Conservation (phyloP, 2,888 invertebrate genomes). For the Mimumesa dahlbomi region DNA sequence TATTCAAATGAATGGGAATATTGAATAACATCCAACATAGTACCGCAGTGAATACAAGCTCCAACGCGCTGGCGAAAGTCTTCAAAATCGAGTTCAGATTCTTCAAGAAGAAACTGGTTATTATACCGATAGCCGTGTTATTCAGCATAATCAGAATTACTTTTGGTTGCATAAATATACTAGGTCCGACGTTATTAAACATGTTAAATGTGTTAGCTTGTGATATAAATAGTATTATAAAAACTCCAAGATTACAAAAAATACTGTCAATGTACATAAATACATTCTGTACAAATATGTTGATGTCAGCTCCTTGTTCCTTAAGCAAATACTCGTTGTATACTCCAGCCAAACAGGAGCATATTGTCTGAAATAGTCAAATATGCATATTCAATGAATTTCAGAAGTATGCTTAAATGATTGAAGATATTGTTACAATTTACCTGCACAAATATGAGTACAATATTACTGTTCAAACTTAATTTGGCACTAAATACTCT, state of each 20-base stretch:
- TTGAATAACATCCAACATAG: conserved; percentile 92
- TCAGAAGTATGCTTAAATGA: background rate
- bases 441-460: conserved; percentile 81
- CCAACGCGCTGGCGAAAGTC: conserved; percentile 96
- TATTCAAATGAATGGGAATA: conserved; percentile 91
- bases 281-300: conserved; percentile 95
- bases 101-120: conserved; percentile 95
- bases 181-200: conserved; percentile 83
- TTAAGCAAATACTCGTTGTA: conserved; percentile 97
- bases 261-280: conserved; percentile 98
- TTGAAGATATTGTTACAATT: conserved; percentile 19
- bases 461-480: conserved; percentile 72
- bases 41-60: conserved; percentile 93
- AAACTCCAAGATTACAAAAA: conserved; percentile 90
- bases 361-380: conserved; percentile 89
- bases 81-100: conserved; percentile 96
- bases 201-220: conserved; percentile 85
- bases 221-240: conserved; percentile 80
- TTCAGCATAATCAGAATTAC: conserved; percentile 92
- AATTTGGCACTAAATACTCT: conserved; percentile 64
- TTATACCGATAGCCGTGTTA: conserved; percentile 94
- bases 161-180: conserved; percentile 83
- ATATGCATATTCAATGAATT: too few relatives aligned
- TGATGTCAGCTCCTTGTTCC: conserved; percentile 90
- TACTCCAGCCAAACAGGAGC: conserved; percentile 96